A percentile compares a stretch with the other conserved stretches of the same genome.
Evolutionary conservation across 2,797 vertebrate genomes (phyloP).

Genomic region (Tragelaphus eurycerus): DNA sequence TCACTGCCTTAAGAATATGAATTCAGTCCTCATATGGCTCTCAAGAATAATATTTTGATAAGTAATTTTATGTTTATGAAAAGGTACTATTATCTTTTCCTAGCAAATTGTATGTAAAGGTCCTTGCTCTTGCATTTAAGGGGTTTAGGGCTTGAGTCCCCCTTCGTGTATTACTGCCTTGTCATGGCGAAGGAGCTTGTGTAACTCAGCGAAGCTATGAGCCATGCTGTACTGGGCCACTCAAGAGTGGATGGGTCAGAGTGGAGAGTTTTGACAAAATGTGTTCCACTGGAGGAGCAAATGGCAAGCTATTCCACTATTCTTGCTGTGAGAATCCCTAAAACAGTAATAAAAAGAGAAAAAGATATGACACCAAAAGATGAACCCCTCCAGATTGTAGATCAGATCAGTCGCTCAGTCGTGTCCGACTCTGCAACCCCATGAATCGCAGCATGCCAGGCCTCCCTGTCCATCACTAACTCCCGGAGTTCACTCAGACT

Average conservation of each 20-base stretch:
- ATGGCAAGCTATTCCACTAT: background rate
- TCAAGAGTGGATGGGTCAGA: background rate
- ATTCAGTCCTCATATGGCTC: background rate
- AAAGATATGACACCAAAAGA: background rate
- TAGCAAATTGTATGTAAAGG: background rate
- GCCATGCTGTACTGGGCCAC: background rate
- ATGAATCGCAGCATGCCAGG: no score
- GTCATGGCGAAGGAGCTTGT: background rate
- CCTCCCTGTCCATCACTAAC: no score
- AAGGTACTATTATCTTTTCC: background rate
- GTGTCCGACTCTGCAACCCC: no score
- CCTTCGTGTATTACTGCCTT: background rate
- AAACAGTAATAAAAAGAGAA: background rate
- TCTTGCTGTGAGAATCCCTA: background rate
- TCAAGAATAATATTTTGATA: background rate
- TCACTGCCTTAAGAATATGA: background rate
- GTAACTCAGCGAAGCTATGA: background rate
- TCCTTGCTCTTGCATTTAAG: background rate
- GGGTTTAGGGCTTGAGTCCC: background rate
- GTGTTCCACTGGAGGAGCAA: background rate
- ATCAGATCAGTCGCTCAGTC: no score
- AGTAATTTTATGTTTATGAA: background rate
- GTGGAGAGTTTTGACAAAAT: background rate
- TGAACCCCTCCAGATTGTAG: background rate
- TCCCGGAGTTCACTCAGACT: no score